Conservation (phyloP, 1,140 invertebrate genomes). For the Penaeus japonicus region DNA sequence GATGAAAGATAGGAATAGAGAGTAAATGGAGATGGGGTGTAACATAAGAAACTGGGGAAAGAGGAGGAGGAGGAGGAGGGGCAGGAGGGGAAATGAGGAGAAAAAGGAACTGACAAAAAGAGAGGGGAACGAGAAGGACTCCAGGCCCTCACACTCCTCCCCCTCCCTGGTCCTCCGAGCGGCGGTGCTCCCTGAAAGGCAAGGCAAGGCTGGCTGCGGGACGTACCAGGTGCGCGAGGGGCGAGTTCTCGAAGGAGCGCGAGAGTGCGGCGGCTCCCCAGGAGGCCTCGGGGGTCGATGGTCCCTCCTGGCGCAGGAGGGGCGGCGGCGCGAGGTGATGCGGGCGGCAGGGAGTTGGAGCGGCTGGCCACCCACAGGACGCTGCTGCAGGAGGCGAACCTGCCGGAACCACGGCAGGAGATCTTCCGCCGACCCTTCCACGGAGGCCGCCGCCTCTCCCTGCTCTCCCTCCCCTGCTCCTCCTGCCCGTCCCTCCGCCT, state of each 20-base stretch:
- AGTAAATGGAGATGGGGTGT: neutral
- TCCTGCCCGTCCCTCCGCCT: constrained; percentile 75
- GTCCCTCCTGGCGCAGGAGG: constrained; percentile 84
- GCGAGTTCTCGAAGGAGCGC: constrained; percentile 8
- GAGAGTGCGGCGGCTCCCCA: neutral
- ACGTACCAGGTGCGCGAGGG: neutral
- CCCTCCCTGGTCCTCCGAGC: too few relatives aligned
- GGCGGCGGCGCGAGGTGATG: constrained; percentile 29
- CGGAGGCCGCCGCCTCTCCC: constrained; percentile 66
- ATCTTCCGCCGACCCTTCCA: constrained; percentile 82
- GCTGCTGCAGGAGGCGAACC: constrained; percentile 69
- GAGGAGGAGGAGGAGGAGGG: too few relatives aligned
- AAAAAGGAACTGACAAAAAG: too few relatives aligned
- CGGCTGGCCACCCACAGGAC: constrained; percentile 40
- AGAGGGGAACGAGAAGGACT: too few relatives aligned
- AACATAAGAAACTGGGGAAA: too few relatives aligned
- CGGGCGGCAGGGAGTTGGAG: neutral
- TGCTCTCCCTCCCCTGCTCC: neutral
- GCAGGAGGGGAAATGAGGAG: too few relatives aligned
- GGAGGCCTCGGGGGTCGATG: constrained; percentile 80
- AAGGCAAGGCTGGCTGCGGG: too few relatives aligned
- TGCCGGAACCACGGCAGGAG: constrained; percentile 88
- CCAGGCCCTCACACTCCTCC: too few relatives aligned
- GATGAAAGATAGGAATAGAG: neutral
- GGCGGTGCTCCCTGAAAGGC: too few relatives aligned